Evolutionary conservation across 2,113 vertebrate genomes (phyloP).

Genomic region (Lagopus leucura): DNA sequence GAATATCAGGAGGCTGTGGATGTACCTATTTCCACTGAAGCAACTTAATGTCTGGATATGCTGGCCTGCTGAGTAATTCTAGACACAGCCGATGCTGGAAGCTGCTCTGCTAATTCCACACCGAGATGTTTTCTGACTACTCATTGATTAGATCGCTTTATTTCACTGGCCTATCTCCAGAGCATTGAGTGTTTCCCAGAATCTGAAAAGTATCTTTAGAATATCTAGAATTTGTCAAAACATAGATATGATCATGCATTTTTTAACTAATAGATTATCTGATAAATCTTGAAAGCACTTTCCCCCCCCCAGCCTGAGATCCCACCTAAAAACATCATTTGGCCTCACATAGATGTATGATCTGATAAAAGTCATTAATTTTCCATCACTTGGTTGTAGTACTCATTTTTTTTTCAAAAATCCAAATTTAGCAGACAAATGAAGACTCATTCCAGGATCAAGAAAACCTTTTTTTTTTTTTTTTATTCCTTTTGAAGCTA

Average conservation of each 20-base stretch:
- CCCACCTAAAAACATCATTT: not conserved
- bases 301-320: not conserved
- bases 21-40: not conserved
- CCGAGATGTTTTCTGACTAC: not conserved
- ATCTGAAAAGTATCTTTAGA: not conserved
- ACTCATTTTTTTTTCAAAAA: not conserved
- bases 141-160: conserved; percentile 24
- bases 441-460: not conserved
- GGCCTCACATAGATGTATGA: not conserved
- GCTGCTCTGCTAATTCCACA: not conserved
- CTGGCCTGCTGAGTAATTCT: not conserved
- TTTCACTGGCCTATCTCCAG: not conserved
- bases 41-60: not conserved
- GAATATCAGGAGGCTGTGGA: not conserved
- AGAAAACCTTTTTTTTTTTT: not conserved
- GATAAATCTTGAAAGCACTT: not conserved
- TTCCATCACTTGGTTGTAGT: not conserved
- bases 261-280: not conserved
- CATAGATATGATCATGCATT: not conserved
- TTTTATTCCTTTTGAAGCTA: not conserved
- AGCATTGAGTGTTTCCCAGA: not conserved
- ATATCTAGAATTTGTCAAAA: conserved; percentile 7
- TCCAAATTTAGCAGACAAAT: not conserved
- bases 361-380: not conserved
- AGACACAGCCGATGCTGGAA: not conserved